phyloP scores from a whole-genome alignment of 2,113 vertebrate species.

The Trematomus loennbergii region DNA sequence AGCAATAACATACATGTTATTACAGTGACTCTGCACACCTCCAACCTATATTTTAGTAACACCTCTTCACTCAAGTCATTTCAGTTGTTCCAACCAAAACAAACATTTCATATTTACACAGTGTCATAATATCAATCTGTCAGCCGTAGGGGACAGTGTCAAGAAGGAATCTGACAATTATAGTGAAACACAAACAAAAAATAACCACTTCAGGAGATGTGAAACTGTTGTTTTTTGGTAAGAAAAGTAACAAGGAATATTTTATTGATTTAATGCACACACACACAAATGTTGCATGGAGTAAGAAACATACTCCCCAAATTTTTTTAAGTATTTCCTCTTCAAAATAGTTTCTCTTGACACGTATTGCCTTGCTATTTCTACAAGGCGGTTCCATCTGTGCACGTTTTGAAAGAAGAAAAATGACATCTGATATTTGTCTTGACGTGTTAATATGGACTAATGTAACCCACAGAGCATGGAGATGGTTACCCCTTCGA shows the following conservation, averaged over 20 bases:
- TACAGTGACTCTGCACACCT: not conserved
- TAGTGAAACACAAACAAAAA: constrained; percentile 10
- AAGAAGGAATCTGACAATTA: constrained; percentile 35
- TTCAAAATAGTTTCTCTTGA: not conserved
- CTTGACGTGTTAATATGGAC: not conserved
- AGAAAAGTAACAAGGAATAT: not conserved
- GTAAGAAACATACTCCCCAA: not conserved
- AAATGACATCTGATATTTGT: not conserved
- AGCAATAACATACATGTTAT: constrained; percentile 5
- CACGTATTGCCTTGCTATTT: too few relatives aligned
- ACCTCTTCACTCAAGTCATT: not conserved
- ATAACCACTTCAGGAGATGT: not conserved
- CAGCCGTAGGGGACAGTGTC: constrained; percentile 13
- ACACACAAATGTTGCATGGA: not conserved
- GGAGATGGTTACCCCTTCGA: constrained; percentile 98
- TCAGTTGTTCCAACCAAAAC: constrained; percentile 34
- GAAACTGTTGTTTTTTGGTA: not conserved
- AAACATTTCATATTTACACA: constrained; percentile 36
- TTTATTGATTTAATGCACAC: not conserved
- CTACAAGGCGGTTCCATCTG: not conserved
- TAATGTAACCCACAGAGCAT: constrained; percentile 87
- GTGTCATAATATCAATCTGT: constrained; percentile 22
- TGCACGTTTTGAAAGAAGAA: not conserved
- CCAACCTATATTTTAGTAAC: constrained; percentile 24
- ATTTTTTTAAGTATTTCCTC: not conserved